Evolutionary conservation across 2,797 vertebrate species (phyloP).

Genomic region (Ambastaia sidthimunki): DNA sequence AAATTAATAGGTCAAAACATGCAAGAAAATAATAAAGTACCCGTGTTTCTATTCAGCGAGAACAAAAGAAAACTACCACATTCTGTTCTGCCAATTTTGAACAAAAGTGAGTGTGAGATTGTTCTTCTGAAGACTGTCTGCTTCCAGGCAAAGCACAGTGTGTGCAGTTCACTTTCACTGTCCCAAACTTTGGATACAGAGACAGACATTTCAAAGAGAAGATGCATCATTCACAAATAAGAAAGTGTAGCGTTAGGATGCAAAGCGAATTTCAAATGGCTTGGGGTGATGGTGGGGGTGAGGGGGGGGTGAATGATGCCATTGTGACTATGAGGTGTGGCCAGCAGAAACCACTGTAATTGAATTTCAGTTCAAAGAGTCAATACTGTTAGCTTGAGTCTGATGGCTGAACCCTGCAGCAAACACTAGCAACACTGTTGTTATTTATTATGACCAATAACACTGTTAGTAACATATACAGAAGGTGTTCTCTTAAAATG

Average conservation of each 20-base stretch:
- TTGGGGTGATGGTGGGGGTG: conserved; percentile 17
- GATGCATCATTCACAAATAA: conserved; percentile 52
- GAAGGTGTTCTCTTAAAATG: conserved; percentile 43
- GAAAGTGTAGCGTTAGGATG: conserved; percentile 43
- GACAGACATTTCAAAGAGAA: conserved; percentile 55
- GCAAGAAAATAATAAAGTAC: conserved; percentile 26
- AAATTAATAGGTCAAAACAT: conserved; percentile 33
- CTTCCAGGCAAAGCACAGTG: conserved; percentile 54
- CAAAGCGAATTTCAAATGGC: conserved; percentile 40
- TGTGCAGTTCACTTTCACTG: conserved; percentile 31
- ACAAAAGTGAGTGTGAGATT: conserved; percentile 36
- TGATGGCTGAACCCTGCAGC: conserved; percentile 39
- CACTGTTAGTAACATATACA: conserved; percentile 50
- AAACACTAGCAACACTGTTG: conserved; percentile 48
- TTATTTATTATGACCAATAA: conserved; percentile 58
- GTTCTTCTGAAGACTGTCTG: conserved; percentile 57
- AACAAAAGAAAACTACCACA: conserved; percentile 53
- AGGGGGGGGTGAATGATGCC: conserved; percentile 27
- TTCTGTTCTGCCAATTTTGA: conserved; percentile 49
- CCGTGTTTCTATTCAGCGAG: conserved; percentile 50
- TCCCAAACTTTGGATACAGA: conserved; percentile 43
- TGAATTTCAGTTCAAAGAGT: conserved; percentile 65
- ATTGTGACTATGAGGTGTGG: conserved; percentile 51
- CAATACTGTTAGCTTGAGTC: conserved; percentile 52
- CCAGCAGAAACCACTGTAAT: conserved; percentile 54